These are phyloP conservation scores for Ophraella communa DNA, from an alignment of 2,888 invertebrate genomes.

Conservation along the genomic window DNA sequence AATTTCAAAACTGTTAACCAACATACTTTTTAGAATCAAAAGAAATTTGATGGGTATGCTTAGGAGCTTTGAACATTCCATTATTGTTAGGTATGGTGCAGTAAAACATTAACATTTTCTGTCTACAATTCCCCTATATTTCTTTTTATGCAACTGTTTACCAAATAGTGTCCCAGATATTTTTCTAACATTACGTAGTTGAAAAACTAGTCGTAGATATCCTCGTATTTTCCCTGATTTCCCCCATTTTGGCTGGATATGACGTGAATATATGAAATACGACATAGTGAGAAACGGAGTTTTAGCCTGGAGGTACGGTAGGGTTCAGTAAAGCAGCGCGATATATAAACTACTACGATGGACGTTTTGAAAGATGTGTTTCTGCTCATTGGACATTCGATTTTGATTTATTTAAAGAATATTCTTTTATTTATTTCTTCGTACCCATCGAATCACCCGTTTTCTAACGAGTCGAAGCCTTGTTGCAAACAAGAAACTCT, in stretches of 20 bases:
- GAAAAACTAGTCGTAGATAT: too few relatives aligned
- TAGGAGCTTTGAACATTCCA: too few relatives aligned
- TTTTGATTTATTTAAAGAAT: conserved; percentile 37
- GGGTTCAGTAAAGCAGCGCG: conserved; percentile 23
- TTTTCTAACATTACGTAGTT: too few relatives aligned
- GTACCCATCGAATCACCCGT: conserved; percentile 1
- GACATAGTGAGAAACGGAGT: conserved; percentile 34
- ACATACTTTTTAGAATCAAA: too few relatives aligned
- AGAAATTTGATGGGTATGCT: too few relatives aligned
- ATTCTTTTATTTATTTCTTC: conserved; percentile 20
- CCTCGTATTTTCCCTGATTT: neutral
- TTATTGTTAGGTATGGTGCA: too few relatives aligned
- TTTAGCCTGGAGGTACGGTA: conserved; percentile 27
- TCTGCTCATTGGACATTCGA: conserved; percentile 40
- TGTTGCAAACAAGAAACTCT: neutral
- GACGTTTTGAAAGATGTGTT: conserved; percentile 38
- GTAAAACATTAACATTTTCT: too few relatives aligned
- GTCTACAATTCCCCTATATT: too few relatives aligned
- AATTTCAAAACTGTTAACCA: too few relatives aligned
- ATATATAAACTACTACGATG: conserved; percentile 18
- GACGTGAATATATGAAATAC: conserved; percentile 34
- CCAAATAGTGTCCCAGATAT: too few relatives aligned
- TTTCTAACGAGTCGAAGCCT: conserved; percentile 22
- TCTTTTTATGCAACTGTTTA: too few relatives aligned
- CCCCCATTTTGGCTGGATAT: conserved; percentile 23